Percentiles rank a stretch among this genome's conserved stretches.
Conservation (phyloP, 2,113 vertebrate genomes). For the Coptodon bakossiorum region DNA sequence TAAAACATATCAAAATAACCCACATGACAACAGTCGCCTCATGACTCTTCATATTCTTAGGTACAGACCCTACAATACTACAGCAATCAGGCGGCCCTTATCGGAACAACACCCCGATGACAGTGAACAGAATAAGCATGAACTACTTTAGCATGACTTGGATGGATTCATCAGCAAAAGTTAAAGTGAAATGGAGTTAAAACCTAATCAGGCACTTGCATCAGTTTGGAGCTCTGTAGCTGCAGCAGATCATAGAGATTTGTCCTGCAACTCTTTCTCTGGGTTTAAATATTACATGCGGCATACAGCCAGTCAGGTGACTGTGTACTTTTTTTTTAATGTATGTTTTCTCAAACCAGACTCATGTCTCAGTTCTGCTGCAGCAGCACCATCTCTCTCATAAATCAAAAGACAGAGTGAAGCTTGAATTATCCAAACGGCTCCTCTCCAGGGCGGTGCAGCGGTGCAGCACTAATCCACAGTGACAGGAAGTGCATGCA, state of each 20-base stretch:
- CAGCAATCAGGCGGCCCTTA: background rate
- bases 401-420: background rate
- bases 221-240: background rate
- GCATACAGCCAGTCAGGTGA: background rate
- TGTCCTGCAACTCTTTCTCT: background rate
- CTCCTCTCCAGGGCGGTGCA: background rate
- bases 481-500: slow-evolving; percentile 3
- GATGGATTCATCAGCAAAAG: background rate
- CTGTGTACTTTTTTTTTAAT: background rate
- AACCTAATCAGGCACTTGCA: background rate
- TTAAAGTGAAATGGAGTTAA: background rate
- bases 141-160: background rate
- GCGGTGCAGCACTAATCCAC: slow-evolving; percentile 6
- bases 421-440: slow-evolving; percentile 8
- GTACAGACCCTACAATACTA: background rate
- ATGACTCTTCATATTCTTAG: rapidly evolving
- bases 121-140: background rate
- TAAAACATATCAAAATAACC: background rate
- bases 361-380: background rate
- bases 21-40: background rate
- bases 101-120: background rate
- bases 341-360: background rate
- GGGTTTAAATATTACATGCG: background rate
- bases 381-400: background rate
- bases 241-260: background rate